A percentile compares a stretch with the other conserved stretches of the same genome.
phyloP scores from a whole-genome alignment of 1,140 invertebrate genomes.

The Drosophila sproati region DNA sequence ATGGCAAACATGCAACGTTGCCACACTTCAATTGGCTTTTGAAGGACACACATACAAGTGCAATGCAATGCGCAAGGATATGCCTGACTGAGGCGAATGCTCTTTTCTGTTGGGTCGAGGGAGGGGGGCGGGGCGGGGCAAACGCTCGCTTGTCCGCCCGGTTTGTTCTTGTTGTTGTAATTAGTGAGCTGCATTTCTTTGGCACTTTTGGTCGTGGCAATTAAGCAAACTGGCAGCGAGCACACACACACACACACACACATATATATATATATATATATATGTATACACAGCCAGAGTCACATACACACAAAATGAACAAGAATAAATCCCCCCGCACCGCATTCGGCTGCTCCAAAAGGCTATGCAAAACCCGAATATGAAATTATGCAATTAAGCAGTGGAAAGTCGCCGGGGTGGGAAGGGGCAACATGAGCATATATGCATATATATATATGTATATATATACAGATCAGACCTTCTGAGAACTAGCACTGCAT shows the following conservation, averaged over 20 bases:
- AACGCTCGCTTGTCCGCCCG: conserved; percentile 39
- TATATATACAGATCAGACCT: not conserved
- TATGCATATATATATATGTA: not conserved
- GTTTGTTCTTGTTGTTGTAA: conserved; percentile 70
- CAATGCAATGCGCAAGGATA: conserved; percentile 50
- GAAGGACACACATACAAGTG: conserved; percentile 62
- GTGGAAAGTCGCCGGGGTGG: not conserved
- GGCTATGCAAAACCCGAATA: conserved; percentile 53
- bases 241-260: conserved; percentile 27
- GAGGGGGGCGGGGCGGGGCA: not conserved
- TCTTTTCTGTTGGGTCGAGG: not conserved
- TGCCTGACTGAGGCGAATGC: conserved; percentile 21
- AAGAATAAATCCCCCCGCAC: too few relatives aligned
- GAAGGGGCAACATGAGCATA: not conserved
- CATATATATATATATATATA: not conserved
- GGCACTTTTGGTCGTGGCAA: conserved; percentile 79
- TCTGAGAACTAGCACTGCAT: not conserved
- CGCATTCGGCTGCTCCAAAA: conserved; percentile 5
- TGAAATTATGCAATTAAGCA: conserved; percentile 74
- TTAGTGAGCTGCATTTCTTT: conserved; percentile 80
- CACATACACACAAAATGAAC: conserved; percentile 21
- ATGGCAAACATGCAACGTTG: conserved; percentile 69
- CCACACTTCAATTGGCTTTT: conserved; percentile 79
- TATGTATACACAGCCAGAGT: not conserved
- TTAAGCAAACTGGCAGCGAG: conserved; percentile 59